Base-by-base conservation (phyloP, 23 tunicate species). In the Ciona savignyi region DNA sequence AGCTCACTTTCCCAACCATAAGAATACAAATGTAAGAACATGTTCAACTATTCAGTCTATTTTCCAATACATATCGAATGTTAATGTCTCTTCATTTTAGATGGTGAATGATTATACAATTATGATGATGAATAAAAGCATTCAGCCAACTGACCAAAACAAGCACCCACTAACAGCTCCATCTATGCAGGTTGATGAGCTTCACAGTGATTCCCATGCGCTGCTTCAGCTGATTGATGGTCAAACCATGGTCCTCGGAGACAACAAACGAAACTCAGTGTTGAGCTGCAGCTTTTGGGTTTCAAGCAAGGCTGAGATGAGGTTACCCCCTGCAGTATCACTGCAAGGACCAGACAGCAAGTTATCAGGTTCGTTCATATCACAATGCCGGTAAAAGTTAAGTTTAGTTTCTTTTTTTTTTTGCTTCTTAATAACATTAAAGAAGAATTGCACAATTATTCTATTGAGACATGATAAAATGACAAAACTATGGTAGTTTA, bases 311-410 rank as follows among this genome's bases (percentile, higher is more conserved):
- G 77, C 66, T n/a, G 77, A 73, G 30, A 26, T 73, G 66, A 23
- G 77, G 22, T 48, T 73, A 19, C 77, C 77, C 3, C 33, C 77
- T 23, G 15, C 77, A 19, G 77, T 73, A 23, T 35, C 77, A 33
- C 19, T 73, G 1, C 77, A 73, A 28, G 77, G 77, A n/a, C 66
- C 77, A 2, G 66, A 73, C 51, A 73, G 51, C 30, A 73, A 51
- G n/a, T 24, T 73, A 24, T 35, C 77, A 27, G 77, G 77, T 73
- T 27, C 22, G 75, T 42, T n/a, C n/a, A n/a, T n/a, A n/a, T n/a
- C n/a, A n/a, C n/a, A n/a, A n/a, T n/a, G n/a, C n/a, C n/a, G n/a
- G n/a, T n/a, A n/a, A n/a, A n/a, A n/a, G n/a, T n/a, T n/a, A n/a
- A n/a, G n/a, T n/a, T n/a, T n/a, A n/a, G n/a, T 23, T 19, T 65